A percentile compares a stretch with the other conserved stretches of the same genome.
Evolutionary conservation across 2,888 invertebrate genomes (phyloP).

Genomic region (Linnaemya tessellans): DNA sequence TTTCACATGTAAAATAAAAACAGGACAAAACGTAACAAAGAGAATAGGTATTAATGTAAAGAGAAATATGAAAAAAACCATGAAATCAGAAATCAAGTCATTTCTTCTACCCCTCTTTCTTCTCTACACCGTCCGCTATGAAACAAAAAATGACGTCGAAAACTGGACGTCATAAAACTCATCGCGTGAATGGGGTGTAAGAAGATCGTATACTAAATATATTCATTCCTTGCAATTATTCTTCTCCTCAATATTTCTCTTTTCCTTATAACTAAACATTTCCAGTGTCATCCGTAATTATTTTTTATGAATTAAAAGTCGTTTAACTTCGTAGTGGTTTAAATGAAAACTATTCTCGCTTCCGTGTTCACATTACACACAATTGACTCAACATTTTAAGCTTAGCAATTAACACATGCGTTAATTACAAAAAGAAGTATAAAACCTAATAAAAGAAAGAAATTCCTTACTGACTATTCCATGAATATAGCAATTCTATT

Average conservation of each 20-base stretch:
- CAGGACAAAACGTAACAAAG: too few species aligned
- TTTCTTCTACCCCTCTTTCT: too few species aligned
- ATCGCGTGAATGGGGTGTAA: too few species aligned
- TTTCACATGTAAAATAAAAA: too few species aligned
- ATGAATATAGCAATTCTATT: constrained; percentile 17
- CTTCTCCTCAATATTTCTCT: neutral
- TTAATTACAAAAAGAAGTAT: constrained; percentile 18
- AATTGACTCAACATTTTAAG: constrained; percentile 25
- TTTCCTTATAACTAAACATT: neutral
- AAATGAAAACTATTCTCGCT: neutral
- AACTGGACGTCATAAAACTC: too few species aligned
- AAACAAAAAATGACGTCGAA: too few species aligned
- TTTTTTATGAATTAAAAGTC: neutral
- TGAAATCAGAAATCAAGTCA: too few species aligned
- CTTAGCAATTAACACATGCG: neutral
- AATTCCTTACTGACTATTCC: constrained; percentile 7
- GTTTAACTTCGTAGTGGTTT: constrained; percentile 20
- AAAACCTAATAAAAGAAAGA: neutral
- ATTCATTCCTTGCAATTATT: neutral
- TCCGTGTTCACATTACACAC: constrained; percentile 37
- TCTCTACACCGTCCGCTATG: too few species aligned
- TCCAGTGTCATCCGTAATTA: constrained; percentile 9
- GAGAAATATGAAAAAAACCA: too few species aligned
- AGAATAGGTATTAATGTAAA: too few species aligned
- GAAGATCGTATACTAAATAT: too few species aligned